Evolutionary conservation across 2,888 invertebrate genomes (phyloP).

Genomic region (Balanococcus diminutus): DNA sequence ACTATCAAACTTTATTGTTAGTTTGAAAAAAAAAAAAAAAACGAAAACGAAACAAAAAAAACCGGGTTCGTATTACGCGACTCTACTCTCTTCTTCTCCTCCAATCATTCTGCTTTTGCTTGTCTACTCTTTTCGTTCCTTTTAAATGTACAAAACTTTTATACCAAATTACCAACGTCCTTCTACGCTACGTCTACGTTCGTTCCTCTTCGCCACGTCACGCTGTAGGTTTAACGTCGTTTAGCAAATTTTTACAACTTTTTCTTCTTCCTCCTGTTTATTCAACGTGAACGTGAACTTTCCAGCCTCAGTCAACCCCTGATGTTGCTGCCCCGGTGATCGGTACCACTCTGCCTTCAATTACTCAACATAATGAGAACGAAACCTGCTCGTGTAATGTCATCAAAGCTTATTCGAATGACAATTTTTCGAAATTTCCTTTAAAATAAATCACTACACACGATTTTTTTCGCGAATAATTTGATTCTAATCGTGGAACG

Average conservation of each 20-base stretch:
- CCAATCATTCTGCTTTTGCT: too few species aligned
- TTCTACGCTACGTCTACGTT: neutral
- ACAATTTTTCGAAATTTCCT: too few species aligned
- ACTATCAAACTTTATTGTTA: constrained; percentile 19
- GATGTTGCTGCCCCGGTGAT: too few species aligned
- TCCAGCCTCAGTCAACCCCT: too few species aligned
- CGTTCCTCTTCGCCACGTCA: neutral
- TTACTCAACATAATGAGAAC: too few species aligned
- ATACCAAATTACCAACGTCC: neutral
- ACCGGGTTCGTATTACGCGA: constrained; percentile 4
- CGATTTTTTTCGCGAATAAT: too few species aligned
- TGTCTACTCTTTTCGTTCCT: neutral
- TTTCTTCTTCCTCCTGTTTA: neutral
- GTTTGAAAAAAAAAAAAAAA: neutral
- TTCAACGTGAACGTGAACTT: too few species aligned
- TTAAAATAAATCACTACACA: too few species aligned
- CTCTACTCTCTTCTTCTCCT: neutral
- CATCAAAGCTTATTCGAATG: too few species aligned
- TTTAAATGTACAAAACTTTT: constrained; percentile 11
- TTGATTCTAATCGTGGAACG: too few species aligned
- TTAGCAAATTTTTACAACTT: neutral
- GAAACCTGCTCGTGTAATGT: too few species aligned
- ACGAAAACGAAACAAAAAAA: constrained; percentile 9
- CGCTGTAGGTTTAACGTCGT: neutral
- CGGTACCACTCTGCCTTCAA: too few species aligned